Evolutionary conservation across 2,888 invertebrate species (phyloP), one percentile per base, ranked within the genome.

Genomic region (Torymus aiolomorphi): DNA sequence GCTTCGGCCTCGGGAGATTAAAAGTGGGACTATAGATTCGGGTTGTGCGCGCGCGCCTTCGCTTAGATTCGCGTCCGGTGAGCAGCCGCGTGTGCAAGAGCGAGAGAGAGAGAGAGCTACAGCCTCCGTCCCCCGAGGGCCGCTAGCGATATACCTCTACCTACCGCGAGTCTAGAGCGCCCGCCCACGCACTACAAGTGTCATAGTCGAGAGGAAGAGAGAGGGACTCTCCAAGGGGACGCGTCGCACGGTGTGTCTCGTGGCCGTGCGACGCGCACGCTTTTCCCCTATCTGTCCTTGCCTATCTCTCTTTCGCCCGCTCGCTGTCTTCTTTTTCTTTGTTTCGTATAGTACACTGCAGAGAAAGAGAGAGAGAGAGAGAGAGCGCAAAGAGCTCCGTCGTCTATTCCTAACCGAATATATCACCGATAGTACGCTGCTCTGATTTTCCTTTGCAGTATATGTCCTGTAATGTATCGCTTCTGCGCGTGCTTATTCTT

Each of bases 1-100:
- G 20, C 18, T 31, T 31, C 31, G 31, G 31, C 24, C 71, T n/a
- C 71, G 24, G n/a, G 71, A 71, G 71, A 71, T 71, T 71, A 71
- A 71, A 61, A 61, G 24, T 51, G 10, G 13, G 20, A 1, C 20
- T 67, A 54, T 67, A 16, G 24, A 62, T 62, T 62, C 24, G 61
- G 10, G 31, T 3, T 31, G 24, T 24, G 24, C 24, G 3, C 24
- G 31, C 31, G 31, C 31, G 31, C 31, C 31, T 31, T 31, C 31
- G 31, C 31, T 31, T 31, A 31, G 31, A 31, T 31, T 31, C 31
- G 31, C 31, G 31, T 31, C 31, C 31, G 31, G 31, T 3, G 8
- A 31, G 42, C 18, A 20, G 12, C 12, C 18, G 61, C 20, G 61
- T 20, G 5, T n/a, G 13, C 24, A 3, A 59, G 59, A 20, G 20